These are phyloP conservation scores for Cavia porcellus DNA, from an alignment of 2,113 vertebrate genomes.

Conservation along the genomic window DNA sequence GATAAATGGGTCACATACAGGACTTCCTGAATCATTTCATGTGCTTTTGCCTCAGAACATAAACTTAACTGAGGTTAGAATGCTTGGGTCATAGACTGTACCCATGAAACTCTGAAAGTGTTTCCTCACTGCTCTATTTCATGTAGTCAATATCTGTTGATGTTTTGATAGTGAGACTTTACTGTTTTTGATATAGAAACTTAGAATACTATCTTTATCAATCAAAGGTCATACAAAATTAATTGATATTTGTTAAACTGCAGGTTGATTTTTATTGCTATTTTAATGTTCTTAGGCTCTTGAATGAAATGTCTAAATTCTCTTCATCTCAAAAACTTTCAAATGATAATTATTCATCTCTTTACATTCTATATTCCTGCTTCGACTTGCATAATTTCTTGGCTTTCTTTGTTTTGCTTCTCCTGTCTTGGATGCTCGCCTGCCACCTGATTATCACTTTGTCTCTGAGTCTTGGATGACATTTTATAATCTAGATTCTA, in stretches of 20 bases:
- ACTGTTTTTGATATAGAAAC: not conserved
- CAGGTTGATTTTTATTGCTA: not conserved
- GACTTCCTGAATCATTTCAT: conserved; percentile 54
- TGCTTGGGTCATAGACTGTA: not conserved
- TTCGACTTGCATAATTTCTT: not conserved
- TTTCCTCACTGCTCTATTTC: not conserved
- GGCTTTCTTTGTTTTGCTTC: not conserved
- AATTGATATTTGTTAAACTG: not conserved
- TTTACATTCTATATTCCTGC: not conserved
- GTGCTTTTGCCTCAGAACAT: not conserved
- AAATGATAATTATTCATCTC: not conserved
- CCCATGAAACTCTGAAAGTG: not conserved
- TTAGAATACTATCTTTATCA: not conserved
- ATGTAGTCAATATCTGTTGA: not conserved
- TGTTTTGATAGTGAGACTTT: not conserved
- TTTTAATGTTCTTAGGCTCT: not conserved
- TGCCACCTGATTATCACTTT: not conserved
- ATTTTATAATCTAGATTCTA: not conserved
- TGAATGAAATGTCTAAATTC: not conserved
- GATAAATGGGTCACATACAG: conserved; percentile 33
- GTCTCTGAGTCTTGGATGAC: not conserved
- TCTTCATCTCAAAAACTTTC: not conserved
- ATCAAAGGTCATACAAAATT: not conserved
- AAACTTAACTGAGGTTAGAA: conserved; percentile 19
- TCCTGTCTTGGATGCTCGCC: not conserved